Conservation (phyloP, 2,888 invertebrate species). For the Diarsia brunnea region DNA sequence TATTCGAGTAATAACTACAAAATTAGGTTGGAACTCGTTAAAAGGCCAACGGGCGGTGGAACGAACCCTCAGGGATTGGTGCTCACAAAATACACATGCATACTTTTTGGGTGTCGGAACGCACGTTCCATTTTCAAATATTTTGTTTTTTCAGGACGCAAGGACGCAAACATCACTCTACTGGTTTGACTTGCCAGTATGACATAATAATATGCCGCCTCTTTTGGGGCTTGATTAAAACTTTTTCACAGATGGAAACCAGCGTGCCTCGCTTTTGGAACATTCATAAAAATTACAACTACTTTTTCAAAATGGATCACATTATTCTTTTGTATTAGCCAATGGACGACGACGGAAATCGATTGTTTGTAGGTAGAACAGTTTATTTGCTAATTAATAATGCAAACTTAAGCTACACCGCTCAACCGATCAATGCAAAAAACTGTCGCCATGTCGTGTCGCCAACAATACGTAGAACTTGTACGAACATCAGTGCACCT, state of each 20-base stretch:
- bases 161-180: conserved; percentile 9
- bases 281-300: background rate
- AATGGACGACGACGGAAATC: conserved; percentile 1
- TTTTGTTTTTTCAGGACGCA: conserved; percentile 30
- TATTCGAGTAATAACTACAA: conserved; percentile 51
- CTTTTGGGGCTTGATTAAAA: conserved; percentile 15
- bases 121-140: conserved; percentile 47
- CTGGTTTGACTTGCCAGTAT: background rate
- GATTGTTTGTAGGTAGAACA: conserved; percentile 29
- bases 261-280: background rate
- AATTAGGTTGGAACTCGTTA: conserved; percentile 57
- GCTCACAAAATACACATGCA: conserved; percentile 54
- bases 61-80: conserved; percentile 44
- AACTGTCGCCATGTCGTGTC: conserved; percentile 33
- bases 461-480: conserved; percentile 28
- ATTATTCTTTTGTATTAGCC: background rate
- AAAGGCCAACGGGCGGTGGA: conserved; percentile 43
- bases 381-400: conserved; percentile 45
- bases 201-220: background rate
- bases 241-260: background rate
- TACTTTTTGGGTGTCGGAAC: conserved; percentile 51
- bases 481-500: conserved; percentile 5
- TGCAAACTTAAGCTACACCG: conserved; percentile 30
- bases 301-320: background rate
- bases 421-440: conserved; percentile 49